A percentile compares a stretch with the other conserved stretches of the same genome.
These are phyloP conservation scores for Caenorhabditis afra DNA, from an alignment of 2,888 invertebrate species.

Conservation along the genomic window DNA sequence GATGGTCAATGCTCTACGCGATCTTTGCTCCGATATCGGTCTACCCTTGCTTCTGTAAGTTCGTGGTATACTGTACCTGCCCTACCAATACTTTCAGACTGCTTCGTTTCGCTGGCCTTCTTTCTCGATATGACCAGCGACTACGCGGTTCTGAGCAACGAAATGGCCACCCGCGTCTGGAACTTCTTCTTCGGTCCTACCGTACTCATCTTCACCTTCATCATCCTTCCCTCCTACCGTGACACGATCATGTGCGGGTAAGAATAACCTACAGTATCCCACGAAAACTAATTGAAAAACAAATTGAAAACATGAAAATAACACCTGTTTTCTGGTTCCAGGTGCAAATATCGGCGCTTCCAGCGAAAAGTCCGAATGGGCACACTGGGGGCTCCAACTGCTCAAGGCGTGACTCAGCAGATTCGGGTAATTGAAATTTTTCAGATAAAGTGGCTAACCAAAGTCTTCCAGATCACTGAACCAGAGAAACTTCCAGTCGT, in stretches of 20 bases:
- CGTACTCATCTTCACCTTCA: slow-evolving; percentile 55
- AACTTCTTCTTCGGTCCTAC: slow-evolving; percentile 58
- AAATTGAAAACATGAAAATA: background rate
- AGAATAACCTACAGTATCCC: slow-evolving; percentile 17
- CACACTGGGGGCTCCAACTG: slow-evolving; percentile 24
- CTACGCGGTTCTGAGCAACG: slow-evolving; percentile 53
- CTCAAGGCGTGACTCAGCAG: slow-evolving; percentile 29
- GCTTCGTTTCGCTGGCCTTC: slow-evolving; percentile 56
- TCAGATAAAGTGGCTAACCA: no score
- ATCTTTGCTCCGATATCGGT: slow-evolving; percentile 40
- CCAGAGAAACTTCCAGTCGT: slow-evolving; percentile 39
- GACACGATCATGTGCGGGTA: slow-evolving; percentile 62
- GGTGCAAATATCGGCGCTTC: slow-evolving; percentile 55
- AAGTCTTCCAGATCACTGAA: slow-evolving; percentile 37
- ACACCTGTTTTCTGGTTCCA: slow-evolving; percentile 12
- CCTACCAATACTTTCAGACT: slow-evolving; percentile 24
- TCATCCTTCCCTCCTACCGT: slow-evolving; percentile 60
- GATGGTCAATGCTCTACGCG: slow-evolving; percentile 60
- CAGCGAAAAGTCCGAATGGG: slow-evolving; percentile 38
- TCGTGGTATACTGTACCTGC: no score
- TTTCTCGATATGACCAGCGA: slow-evolving; percentile 46
- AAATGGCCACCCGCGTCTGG: slow-evolving; percentile 60
- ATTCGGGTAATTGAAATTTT: slow-evolving; percentile 15
- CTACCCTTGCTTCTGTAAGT: slow-evolving; percentile 56
- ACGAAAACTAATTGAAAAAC: background rate